Evolutionary conservation across 1,140 invertebrate genomes (phyloP).

Genomic region (Sinonovacula constricta): DNA sequence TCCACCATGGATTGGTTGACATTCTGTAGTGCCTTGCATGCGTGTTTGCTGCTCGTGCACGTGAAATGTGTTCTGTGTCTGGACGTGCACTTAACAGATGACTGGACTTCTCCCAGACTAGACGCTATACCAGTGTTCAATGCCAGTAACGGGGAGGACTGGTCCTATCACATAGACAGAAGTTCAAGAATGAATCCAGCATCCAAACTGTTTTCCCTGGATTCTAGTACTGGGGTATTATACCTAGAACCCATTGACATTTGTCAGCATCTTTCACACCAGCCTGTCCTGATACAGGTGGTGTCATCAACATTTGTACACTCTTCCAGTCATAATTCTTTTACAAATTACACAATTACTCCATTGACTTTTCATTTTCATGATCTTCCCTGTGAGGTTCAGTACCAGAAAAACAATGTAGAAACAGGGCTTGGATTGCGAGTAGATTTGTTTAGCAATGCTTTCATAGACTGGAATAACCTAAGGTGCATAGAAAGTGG

Average conservation of each 20-base stretch:
- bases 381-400: constrained; percentile 51
- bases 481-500: constrained; percentile 40
- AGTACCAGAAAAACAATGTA: no score
- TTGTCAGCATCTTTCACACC: constrained; percentile 32
- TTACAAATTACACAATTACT: constrained; percentile 46
- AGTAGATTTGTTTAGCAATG: constrained; percentile 34
- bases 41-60: constrained; percentile 5
- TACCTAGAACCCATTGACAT: constrained; percentile 1
- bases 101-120: background rate
- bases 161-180: constrained; percentile 32
- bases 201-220: constrained; percentile 24
- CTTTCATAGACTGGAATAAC: constrained; percentile 31
- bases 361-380: constrained; percentile 57
- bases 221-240: constrained; percentile 8
- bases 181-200: background rate
- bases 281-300: constrained; percentile 54
- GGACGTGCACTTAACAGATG: constrained; percentile 26
- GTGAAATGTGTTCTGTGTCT: background rate
- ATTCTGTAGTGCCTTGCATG: constrained; percentile 11
- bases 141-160: constrained; percentile 21
- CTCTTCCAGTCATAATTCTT: constrained; percentile 1
- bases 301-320: constrained; percentile 41
- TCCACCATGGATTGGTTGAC: constrained; percentile 30
- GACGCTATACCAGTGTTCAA: constrained; percentile 13
- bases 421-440: no score